These are phyloP conservation scores for Syndactyla subalaris DNA, from an alignment of 2,797 vertebrate genomes.

Conservation along the genomic window DNA sequence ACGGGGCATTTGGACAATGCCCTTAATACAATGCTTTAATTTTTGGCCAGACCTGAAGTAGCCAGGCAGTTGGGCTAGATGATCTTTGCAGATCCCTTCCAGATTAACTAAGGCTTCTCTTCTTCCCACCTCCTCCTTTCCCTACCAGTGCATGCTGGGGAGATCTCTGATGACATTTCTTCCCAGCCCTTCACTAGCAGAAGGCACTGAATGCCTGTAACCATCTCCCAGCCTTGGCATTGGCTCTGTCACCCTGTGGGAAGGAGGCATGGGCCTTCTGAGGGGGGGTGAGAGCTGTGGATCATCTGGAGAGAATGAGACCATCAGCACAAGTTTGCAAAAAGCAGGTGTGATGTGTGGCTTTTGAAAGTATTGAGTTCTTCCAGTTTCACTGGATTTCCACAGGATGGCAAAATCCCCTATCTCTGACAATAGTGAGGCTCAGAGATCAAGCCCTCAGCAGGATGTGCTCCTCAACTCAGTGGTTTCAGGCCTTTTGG, in stretches of 20 bases:
- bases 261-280: neutral
- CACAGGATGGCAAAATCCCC: neutral
- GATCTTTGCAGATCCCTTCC: neutral
- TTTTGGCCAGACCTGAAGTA: neutral
- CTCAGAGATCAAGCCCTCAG: neutral
- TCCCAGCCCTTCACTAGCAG: neutral
- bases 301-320: neutral
- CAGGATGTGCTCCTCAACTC: neutral
- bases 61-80: neutral
- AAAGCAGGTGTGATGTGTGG: neutral
- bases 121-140: fast-evolving
- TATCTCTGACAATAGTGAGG: neutral
- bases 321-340: neutral
- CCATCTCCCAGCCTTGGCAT: neutral
- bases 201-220: neutral
- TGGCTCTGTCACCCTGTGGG: neutral
- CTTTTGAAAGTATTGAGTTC: neutral
- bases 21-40: neutral
- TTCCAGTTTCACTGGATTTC: neutral
- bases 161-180: neutral
- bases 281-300: neutral
- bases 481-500: neutral
- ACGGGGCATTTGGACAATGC: neutral
- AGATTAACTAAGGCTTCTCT: neutral
- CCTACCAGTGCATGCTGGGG: neutral